Percentiles rank a stretch among this genome's conserved stretches.
phyloP scores from a whole-genome alignment of 2,797 vertebrate genomes.

The Lepidocolaptes lacrymiger region DNA sequence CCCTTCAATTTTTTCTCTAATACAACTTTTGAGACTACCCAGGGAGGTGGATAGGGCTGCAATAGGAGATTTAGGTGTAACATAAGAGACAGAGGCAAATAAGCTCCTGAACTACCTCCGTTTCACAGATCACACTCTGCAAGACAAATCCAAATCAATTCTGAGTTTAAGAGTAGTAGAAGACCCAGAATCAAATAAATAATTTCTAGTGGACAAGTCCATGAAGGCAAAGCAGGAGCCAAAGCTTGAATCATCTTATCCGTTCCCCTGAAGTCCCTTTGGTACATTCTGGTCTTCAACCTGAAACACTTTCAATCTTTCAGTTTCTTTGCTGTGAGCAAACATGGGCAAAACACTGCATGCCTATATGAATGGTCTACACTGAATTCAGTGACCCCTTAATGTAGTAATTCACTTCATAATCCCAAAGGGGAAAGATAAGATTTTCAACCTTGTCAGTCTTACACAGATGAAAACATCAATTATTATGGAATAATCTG shows the following conservation, averaged over 20 bases:
- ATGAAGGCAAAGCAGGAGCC: not conserved
- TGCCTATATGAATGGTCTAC: not conserved
- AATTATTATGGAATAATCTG: not conserved
- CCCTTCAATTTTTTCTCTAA: not conserved
- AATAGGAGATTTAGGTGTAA: not conserved
- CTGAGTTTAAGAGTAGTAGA: not conserved
- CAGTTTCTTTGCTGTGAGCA: not conserved
- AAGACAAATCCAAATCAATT: not conserved
- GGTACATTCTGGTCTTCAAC: not conserved
- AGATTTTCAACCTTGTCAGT: not conserved
- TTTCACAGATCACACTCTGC: not conserved
- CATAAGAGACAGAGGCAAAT: not conserved
- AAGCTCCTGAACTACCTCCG: not conserved
- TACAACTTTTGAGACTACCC: not conserved
- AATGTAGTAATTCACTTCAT: not conserved
- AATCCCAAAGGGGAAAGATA: not conserved
- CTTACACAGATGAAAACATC: not conserved
- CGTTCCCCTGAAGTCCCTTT: not conserved
- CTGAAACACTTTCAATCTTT: not conserved
- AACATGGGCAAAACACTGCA: not conserved
- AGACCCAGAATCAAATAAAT: not conserved
- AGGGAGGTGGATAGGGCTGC: not conserved
- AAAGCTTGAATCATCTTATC: rapidly evolving
- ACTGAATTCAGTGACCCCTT: not conserved
- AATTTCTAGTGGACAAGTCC: not conserved